Percentiles rank a stretch among this genome's conserved stretches.
Conservation (phyloP, 2,888 invertebrate genomes). For the Liodrosophila aerea region DNA sequence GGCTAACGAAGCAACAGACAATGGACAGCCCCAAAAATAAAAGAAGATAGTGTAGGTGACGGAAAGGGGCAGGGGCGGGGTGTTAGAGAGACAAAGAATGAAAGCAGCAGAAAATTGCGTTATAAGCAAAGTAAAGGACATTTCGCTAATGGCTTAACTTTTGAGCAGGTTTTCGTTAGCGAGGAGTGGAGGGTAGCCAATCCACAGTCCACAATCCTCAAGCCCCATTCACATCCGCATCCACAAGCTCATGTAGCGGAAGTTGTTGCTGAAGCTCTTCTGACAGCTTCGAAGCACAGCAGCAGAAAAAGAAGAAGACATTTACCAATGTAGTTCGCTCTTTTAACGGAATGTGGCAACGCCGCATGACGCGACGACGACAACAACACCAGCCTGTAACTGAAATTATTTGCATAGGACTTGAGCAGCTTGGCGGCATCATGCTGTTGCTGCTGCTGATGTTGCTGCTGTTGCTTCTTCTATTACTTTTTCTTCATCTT, state of each 20-base stretch:
- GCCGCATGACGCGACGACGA: conserved; percentile 45
- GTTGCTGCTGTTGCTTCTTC: conserved; percentile 6
- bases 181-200: conserved; percentile 18
- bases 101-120: conserved; percentile 69
- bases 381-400: conserved; percentile 49
- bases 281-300: conserved; percentile 53
- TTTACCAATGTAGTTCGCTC: conserved; percentile 16
- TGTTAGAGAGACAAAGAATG: conserved; percentile 1
- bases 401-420: conserved; percentile 71
- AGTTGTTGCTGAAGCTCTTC: conserved; percentile 73
- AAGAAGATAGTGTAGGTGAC: not conserved
- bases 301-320: conserved; percentile 12
- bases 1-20: conserved; percentile 69
- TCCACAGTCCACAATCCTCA: conserved; percentile 28
- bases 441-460: conserved; percentile 1
- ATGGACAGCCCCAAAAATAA: conserved; percentile 45
- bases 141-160: conserved; percentile 76
- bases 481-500: conserved; percentile 6
- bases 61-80: too few relatives aligned
- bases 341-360: conserved; percentile 63
- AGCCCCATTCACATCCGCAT: conserved; percentile 10
- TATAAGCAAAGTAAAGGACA: conserved; percentile 76
- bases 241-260: conserved; percentile 54
- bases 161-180: conserved; percentile 50
- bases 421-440: conserved; percentile 3